Evolutionary conservation across 2,888 invertebrate genomes (phyloP).

Genomic region (Strigamia maritima): DNA sequence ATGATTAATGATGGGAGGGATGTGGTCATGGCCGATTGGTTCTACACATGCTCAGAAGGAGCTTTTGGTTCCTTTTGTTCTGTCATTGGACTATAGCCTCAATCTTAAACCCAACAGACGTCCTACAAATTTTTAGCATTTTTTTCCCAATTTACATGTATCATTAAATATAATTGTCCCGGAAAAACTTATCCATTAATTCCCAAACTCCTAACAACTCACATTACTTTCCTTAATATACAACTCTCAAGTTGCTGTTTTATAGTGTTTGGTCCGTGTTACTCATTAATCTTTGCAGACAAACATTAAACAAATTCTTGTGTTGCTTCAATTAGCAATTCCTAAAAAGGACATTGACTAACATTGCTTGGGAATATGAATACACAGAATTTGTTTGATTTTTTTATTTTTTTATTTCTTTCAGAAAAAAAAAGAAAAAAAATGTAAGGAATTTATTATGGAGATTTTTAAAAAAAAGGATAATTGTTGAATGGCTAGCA

Average conservation of each 20-base stretch:
- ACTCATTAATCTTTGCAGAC: neutral
- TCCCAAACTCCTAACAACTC: neutral
- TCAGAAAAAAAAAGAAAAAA: neutral
- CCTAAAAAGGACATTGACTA: conserved; percentile 16
- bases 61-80: conserved; percentile 24
- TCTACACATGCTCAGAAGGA: conserved; percentile 31
- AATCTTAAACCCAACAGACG: neutral
- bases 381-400: neutral
- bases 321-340: neutral
- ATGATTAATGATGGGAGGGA: conserved; percentile 34
- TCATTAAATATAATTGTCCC: neutral
- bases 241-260: neutral
- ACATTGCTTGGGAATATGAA: neutral
- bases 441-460: conserved; percentile 12
- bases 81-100: conserved; percentile 15
- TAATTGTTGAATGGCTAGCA: conserved; percentile 21
- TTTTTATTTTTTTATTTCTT: neutral
- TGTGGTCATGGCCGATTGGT: conserved; percentile 21
- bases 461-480: neutral
- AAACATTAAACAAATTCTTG: neutral
- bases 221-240: neutral
- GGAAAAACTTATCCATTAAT: neutral
- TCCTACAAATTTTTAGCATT: neutral
- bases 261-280: neutral
- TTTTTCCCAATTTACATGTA: neutral